Base-by-base conservation (phyloP, 2,888 invertebrate species). In the Ferrisia virgata region DNA sequence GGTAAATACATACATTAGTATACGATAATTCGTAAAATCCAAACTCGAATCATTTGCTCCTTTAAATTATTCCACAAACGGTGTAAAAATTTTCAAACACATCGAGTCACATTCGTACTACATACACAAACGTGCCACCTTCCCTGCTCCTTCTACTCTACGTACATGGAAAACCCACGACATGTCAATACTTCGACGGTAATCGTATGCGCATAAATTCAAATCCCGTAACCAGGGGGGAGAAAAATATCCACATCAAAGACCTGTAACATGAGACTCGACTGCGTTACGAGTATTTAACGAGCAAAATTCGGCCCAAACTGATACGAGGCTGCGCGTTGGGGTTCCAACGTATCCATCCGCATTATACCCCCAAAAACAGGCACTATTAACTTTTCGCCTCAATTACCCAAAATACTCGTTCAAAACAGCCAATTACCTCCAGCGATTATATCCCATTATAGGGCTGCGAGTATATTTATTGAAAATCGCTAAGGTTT, bases 141-240 rank as follows among this genome's bases (percentile, higher is more conserved):
- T 1, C 8, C 11, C 40, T 13, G 1, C 47, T 13, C 4, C 13
- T 11, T 43, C n/a, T 3, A n/a, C 43, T n/a, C 43, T n/a, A 15
- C 6, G n/a, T 43, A 43, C 43, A n/a, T 22, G 22, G 53, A 53
- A 64, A 64, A 28, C 64, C 64, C 28, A 64, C 31, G 64, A 64
- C 64, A 64, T 64, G 64, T 64, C 64, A 64, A 64, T 64, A 64
- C 64, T 64, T 64, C 53, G 53, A 13, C 22, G 64, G 64, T 64
- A 64, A 64, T 64, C 64, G 28, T 64, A 64, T 64, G 64, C 64
- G 64, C 64, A 64, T 64, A 64, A 64, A 64, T 64, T 64, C 28
- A 64, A 25, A 64, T 64, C 28, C 25, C 11, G 13, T n/a, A 64
- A 64, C 64, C 64, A 64, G 64, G 64, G 64, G 28, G 64, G 64